Conservation (phyloP, 2,888 invertebrate genomes). For the Drosophila putrida region DNA sequence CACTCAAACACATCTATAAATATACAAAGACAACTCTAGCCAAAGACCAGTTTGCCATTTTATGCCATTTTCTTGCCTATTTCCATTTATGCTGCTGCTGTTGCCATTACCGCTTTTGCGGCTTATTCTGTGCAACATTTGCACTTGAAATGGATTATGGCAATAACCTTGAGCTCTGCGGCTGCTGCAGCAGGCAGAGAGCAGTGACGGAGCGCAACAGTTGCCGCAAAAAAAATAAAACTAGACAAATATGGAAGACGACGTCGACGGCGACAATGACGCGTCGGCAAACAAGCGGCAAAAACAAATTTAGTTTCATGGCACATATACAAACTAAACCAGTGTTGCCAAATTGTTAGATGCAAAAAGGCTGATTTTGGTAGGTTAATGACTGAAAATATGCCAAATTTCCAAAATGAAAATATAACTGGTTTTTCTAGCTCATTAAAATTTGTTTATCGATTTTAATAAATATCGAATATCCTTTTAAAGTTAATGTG, state of each 20-base stretch:
- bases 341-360: neutral
- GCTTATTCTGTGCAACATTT: constrained; percentile 72
- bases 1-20: constrained; percentile 4
- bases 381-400: too few relatives aligned
- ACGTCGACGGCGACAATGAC: constrained; percentile 26
- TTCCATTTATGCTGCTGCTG: constrained; percentile 54
- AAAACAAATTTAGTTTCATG: constrained; percentile 62
- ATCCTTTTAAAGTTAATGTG: too few relatives aligned
- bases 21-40: constrained; percentile 8
- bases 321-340: constrained; percentile 30
- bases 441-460: too few relatives aligned
- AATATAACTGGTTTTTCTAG: too few relatives aligned
- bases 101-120: constrained; percentile 42
- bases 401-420: too few relatives aligned
- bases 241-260: constrained; percentile 68
- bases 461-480: too few relatives aligned
- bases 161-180: constrained; percentile 80
- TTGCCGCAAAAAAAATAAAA: constrained; percentile 63
- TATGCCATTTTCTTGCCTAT: constrained; percentile 53
- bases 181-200: constrained; percentile 58
- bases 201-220: constrained; percentile 61
- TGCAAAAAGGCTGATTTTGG: too few relatives aligned
- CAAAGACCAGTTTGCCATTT: constrained; percentile 53
- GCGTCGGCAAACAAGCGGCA: constrained; percentile 54
- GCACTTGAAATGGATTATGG: constrained; percentile 82